phyloP scores from a whole-genome alignment of 2,797 vertebrate species.

The Mallotus villosus region DNA sequence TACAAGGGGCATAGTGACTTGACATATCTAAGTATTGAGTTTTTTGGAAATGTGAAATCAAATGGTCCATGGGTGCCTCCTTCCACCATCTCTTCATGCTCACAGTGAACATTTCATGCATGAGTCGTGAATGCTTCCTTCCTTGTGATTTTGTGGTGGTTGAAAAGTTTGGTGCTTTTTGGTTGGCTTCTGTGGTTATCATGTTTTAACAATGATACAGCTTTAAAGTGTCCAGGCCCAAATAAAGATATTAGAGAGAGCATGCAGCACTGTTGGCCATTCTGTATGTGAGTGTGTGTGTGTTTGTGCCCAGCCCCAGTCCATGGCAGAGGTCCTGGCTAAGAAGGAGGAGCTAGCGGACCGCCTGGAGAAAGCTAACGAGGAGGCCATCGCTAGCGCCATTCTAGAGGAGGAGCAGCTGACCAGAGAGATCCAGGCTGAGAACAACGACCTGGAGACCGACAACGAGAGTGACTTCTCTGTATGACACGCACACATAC shows the following conservation, averaged over 20 bases:
- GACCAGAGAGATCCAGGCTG: slow-evolving; percentile 94
- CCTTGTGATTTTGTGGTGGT: slow-evolving; percentile 68
- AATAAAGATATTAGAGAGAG: not conserved
- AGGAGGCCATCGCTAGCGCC: slow-evolving; percentile 98
- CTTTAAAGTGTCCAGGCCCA: no score
- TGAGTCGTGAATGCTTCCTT: slow-evolving; percentile 71
- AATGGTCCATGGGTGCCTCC: slow-evolving; percentile 36
- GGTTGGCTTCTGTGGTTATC: slow-evolving; percentile 38
- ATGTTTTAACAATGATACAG: not conserved
- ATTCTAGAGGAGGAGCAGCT: slow-evolving; percentile 98
- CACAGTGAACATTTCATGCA: slow-evolving; percentile 71
- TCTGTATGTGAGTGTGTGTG: slow-evolving; percentile 37
- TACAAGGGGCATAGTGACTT: no score
- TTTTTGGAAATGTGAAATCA: not conserved
- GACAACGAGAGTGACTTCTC: slow-evolving; percentile 94
- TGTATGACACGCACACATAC: slow-evolving; percentile 70
- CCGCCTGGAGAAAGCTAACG: slow-evolving; percentile 94
- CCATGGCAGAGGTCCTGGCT: slow-evolving; percentile 97
- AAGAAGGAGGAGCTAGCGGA: slow-evolving; percentile 98
- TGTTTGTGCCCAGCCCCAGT: slow-evolving; percentile 79
- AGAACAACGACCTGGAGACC: slow-evolving; percentile 92
- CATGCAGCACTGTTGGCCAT: not conserved
- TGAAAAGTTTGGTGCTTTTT: slow-evolving; percentile 45
- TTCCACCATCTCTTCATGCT: slow-evolving; percentile 71
- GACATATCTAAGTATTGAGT: no score